Conservation (phyloP, 2,113 vertebrate species). For the Hassar affinis region DNA sequence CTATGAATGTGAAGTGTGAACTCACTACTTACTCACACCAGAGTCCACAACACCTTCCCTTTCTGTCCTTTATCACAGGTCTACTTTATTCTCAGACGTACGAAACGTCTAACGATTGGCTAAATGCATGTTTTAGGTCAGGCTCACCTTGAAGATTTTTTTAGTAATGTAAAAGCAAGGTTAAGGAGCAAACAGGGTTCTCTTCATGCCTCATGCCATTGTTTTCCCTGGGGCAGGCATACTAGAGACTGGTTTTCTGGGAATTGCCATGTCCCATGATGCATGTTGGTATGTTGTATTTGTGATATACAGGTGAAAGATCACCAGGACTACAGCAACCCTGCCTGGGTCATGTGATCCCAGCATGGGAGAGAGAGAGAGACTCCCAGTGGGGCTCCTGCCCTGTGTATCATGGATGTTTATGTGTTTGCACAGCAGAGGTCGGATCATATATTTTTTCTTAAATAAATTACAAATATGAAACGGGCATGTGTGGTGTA, state of each 20-base stretch:
- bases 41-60: not conserved
- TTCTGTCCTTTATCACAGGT: not conserved
- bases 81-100: not conserved
- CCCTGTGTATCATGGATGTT: not conserved
- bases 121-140: not conserved
- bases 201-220: not conserved
- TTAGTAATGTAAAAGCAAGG: not conserved
- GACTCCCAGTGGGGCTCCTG: slow-evolving; percentile 5
- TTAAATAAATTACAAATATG: no score
- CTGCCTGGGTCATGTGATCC: slow-evolving; percentile 11
- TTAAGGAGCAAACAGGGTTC: not conserved
- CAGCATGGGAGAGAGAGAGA: not conserved
- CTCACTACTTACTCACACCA: not conserved
- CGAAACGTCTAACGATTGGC: not conserved
- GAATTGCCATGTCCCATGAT: slow-evolving; percentile 9
- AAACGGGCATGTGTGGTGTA: not conserved
- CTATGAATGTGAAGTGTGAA: not conserved
- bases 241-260: slow-evolving; percentile 15
- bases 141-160: slow-evolving; percentile 1
- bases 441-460: not conserved
- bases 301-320: slow-evolving; percentile 1
- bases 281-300: not conserved
- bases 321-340: slow-evolving; percentile 29
- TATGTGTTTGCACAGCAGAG: not conserved
- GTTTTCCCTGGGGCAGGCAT: slow-evolving; percentile 12